A percentile compares a stretch with the other conserved stretches of the same genome.
Evolutionary conservation across 2,888 invertebrate species (phyloP).

Genomic region (Himalopsyche kuldschensis): DNA sequence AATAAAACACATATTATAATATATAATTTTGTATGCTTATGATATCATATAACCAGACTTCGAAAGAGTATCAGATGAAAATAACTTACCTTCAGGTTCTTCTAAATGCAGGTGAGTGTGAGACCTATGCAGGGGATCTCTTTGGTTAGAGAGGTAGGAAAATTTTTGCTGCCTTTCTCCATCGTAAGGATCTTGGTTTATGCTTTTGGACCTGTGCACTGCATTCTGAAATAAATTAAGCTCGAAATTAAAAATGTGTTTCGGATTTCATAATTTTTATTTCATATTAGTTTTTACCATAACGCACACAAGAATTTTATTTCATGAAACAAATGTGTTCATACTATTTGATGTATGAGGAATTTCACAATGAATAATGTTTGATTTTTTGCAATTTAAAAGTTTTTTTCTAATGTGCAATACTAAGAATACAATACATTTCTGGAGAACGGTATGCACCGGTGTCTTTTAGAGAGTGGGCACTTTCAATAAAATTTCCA

Average conservation of each 20-base stretch:
- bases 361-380: no score
- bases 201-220: conserved; percentile 54
- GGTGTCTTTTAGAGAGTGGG: no score
- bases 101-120: conserved; percentile 56
- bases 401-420: no score
- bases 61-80: neutral
- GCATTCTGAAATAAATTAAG: conserved; percentile 49
- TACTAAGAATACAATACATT: no score
- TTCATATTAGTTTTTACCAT: no score
- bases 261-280: no score
- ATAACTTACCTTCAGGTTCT: conserved; percentile 50
- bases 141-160: conserved; percentile 37
- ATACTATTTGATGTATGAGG: no score
- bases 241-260: neutral
- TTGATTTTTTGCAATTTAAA: no score
- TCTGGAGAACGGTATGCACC: no score
- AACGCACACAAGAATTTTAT: no score
- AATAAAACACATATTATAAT: neutral
- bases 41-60: neutral
- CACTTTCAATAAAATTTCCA: no score
- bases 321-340: no score
- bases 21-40: neutral
- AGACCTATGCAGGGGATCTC: conserved; percentile 56
- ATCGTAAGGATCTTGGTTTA: conserved; percentile 33
- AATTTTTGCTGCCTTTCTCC: conserved; percentile 33